phyloP scores from a whole-genome alignment of 2,113 vertebrate species.

The Lota lota region DNA sequence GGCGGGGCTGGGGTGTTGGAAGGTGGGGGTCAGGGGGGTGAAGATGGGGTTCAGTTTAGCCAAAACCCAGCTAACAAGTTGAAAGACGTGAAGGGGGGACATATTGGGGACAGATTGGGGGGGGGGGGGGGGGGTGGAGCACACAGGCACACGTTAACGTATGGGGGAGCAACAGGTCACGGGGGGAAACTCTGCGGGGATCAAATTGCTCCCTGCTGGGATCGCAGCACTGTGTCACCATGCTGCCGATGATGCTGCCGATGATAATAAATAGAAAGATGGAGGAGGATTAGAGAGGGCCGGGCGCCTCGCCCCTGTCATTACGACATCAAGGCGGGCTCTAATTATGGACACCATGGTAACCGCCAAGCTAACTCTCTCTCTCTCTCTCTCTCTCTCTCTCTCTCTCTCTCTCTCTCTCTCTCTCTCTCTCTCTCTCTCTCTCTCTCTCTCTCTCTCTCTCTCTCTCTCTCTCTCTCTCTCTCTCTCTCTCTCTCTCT shows the following conservation, averaged over 20 bases:
- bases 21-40: constrained; percentile 15
- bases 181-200: constrained; percentile 9
- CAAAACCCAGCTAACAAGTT: too few relatives aligned
- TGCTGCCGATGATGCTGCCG: constrained; percentile 53
- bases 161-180: constrained; percentile 35
- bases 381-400: constrained; percentile 27
- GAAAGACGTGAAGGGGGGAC: too few relatives aligned
- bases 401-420: too few relatives aligned
- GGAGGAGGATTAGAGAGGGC: constrained; percentile 43
- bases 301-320: constrained; percentile 61
- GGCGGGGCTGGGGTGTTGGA: neutral
- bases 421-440: too few relatives aligned
- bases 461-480: too few relatives aligned
- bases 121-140: constrained; percentile 23
- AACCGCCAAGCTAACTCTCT: constrained; percentile 47
- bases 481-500: neutral
- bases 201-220: constrained; percentile 60
- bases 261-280: constrained; percentile 72
- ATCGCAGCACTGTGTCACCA: constrained; percentile 25
- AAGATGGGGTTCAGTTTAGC: neutral
- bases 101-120: constrained; percentile 27
- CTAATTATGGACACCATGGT: constrained; percentile 70
- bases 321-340: constrained; percentile 60
- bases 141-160: constrained; percentile 12
- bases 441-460: too few relatives aligned